Evolutionary conservation across 2,888 invertebrate genomes (phyloP).

Genomic region (Dendrolimus pini): DNA sequence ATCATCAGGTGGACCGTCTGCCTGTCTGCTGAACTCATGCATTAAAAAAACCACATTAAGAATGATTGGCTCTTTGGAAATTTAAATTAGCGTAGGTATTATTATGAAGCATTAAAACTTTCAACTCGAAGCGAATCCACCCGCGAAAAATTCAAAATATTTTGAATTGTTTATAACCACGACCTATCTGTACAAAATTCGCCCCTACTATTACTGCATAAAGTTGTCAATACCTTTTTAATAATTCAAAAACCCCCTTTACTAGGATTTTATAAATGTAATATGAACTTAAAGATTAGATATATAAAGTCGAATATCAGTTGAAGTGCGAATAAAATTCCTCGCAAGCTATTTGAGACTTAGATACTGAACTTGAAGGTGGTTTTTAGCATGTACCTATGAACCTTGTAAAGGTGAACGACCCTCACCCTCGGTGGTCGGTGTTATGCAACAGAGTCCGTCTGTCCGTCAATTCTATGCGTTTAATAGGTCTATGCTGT

Average conservation of each 20-base stretch:
- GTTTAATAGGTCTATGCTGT: background rate
- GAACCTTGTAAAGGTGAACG: conserved; percentile 37
- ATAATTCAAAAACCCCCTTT: background rate
- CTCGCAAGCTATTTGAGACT: background rate
- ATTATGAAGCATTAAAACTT: too few relatives aligned
- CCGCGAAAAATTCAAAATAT: background rate
- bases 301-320: background rate
- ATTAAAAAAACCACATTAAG: too few relatives aligned
- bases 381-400: background rate
- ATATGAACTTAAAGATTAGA: background rate
- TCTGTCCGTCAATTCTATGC: conserved; percentile 24
- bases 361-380: background rate
- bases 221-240: conserved; percentile 4
- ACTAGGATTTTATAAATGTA: background rate
- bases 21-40: too few relatives aligned
- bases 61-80: too few relatives aligned
- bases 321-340: background rate
- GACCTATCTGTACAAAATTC: background rate
- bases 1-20: too few relatives aligned
- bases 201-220: background rate
- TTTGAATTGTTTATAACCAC: background rate
- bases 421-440: conserved; percentile 28
- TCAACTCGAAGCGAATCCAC: background rate
- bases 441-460: conserved; percentile 39
- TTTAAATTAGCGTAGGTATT: too few relatives aligned